Evolutionary conservation across 2,113 vertebrate genomes (phyloP).

Genomic region (Vidua chalybeata): DNA sequence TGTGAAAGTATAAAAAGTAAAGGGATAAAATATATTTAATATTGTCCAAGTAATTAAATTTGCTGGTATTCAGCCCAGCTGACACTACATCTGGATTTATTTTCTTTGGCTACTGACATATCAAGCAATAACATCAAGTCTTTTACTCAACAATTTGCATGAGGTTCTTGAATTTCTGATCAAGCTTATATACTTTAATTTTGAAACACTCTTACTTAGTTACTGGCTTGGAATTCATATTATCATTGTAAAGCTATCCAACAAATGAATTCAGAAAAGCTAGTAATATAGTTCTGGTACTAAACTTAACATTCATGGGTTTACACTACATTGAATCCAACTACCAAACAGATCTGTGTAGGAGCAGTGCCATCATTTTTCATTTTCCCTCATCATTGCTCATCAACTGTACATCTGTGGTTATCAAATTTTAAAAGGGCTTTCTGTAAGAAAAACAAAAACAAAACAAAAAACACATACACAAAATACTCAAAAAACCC

Average conservation of each 20-base stretch:
- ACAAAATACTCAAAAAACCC: neutral
- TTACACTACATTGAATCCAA: conserved; percentile 58
- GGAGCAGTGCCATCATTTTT: conserved; percentile 56
- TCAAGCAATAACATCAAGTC: conserved; percentile 59
- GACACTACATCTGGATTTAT: conserved; percentile 13
- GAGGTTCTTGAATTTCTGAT: conserved; percentile 58
- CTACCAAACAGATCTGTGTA: conserved; percentile 34
- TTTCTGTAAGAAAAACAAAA: conserved; percentile 78
- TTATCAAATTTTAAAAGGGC: conserved; percentile 78
- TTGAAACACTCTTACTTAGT: conserved; percentile 50
- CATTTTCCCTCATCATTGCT: conserved; percentile 33
- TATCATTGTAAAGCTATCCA: conserved; percentile 43
- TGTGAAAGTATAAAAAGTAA: conserved; percentile 67
- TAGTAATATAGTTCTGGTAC: conserved; percentile 54
- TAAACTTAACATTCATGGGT: conserved; percentile 48
- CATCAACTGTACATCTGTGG: conserved; percentile 50
- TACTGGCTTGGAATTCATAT: conserved; percentile 45
- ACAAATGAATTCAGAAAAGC: conserved; percentile 38
- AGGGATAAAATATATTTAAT: conserved; percentile 62
- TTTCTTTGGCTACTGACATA: conserved; percentile 58
- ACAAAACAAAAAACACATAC: neutral
- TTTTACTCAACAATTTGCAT: conserved; percentile 36
- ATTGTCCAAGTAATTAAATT: conserved; percentile 2
- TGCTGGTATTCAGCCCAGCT: conserved; percentile 57
- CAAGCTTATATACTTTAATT: conserved; percentile 47